Conservation (phyloP, 2,888 invertebrate genomes). For the Villa cingulata region DNA sequence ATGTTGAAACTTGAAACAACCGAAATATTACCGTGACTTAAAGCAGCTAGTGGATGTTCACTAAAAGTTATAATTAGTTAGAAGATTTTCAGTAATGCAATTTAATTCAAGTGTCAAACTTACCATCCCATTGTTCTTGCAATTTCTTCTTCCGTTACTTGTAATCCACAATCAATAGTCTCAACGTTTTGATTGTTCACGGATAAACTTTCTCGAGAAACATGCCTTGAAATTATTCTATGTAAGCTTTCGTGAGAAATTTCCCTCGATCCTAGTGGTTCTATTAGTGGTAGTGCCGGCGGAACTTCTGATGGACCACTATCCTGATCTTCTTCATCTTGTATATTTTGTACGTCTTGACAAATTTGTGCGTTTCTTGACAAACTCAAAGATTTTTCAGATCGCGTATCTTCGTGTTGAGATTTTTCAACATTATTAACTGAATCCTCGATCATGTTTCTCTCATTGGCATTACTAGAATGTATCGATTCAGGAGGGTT, state of each 20-base stretch:
- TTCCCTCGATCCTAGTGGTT: conserved; percentile 65
- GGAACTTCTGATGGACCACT: conserved; percentile 71
- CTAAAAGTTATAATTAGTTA: conserved; percentile 28
- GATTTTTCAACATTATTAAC: conserved; percentile 22
- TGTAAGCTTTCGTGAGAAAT: conserved; percentile 73
- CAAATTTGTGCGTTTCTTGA: conserved; percentile 21
- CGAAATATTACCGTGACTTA: conserved; percentile 84
- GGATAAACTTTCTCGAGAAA: conserved; percentile 54
- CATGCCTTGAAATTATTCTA: conserved; percentile 34
- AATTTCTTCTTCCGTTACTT: conserved; percentile 88
- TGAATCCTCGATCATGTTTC: not conserved
- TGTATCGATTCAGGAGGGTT: conserved; percentile 48
- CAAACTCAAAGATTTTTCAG: conserved; percentile 20
- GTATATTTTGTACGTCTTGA: conserved; percentile 15
- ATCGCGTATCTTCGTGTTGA: conserved; percentile 38
- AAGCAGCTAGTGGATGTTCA: conserved; percentile 74
- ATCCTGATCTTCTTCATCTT: conserved; percentile 60
- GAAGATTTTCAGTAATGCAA: not conserved
- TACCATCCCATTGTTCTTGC: conserved; percentile 66
- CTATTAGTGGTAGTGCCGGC: conserved; percentile 66
- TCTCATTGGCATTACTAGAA: conserved; percentile 34
- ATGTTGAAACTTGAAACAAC: conserved; percentile 70
- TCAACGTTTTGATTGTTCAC: conserved; percentile 51
- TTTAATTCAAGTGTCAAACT: conserved; percentile 10
- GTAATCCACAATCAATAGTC: conserved; percentile 73